Evolutionary conservation across 2,113 vertebrate genomes (phyloP).

Genomic region (Platysteira castanea): DNA sequence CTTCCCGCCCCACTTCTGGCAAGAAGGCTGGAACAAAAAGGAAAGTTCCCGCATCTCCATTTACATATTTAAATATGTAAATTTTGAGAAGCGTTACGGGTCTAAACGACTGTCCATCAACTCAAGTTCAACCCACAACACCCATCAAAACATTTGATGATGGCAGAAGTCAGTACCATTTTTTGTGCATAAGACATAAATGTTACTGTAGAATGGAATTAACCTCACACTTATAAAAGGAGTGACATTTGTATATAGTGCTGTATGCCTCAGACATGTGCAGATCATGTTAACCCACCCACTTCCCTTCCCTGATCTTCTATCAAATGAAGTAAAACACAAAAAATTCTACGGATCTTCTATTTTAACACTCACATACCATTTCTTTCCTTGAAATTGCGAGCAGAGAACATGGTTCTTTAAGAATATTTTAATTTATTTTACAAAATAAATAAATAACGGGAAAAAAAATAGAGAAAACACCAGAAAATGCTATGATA

Average conservation of each 20-base stretch:
- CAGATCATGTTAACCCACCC: background rate
- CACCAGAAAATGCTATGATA: background rate
- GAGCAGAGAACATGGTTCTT: background rate
- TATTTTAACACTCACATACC: background rate
- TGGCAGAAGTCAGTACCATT: background rate
- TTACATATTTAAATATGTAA: too few relatives aligned
- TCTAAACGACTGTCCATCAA: too few relatives aligned
- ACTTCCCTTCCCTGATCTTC: background rate
- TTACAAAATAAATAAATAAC: background rate
- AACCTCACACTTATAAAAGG: background rate
- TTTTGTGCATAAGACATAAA: background rate
- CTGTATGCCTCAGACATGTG: background rate
- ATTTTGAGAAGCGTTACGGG: too few relatives aligned
- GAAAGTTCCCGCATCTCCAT: too few relatives aligned
- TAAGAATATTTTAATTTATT: background rate
- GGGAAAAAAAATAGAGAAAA: background rate
- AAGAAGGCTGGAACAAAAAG: too few relatives aligned
- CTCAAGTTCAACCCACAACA: too few relatives aligned
- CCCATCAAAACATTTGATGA: background rate
- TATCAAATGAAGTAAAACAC: background rate
- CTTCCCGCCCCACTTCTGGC: too few relatives aligned
- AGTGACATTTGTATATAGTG: background rate
- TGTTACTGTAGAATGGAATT: background rate
- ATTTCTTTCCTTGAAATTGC: background rate
- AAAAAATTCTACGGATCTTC: background rate